phyloP scores from a whole-genome alignment of 2,797 vertebrate species.

The Xenops minutus region DNA sequence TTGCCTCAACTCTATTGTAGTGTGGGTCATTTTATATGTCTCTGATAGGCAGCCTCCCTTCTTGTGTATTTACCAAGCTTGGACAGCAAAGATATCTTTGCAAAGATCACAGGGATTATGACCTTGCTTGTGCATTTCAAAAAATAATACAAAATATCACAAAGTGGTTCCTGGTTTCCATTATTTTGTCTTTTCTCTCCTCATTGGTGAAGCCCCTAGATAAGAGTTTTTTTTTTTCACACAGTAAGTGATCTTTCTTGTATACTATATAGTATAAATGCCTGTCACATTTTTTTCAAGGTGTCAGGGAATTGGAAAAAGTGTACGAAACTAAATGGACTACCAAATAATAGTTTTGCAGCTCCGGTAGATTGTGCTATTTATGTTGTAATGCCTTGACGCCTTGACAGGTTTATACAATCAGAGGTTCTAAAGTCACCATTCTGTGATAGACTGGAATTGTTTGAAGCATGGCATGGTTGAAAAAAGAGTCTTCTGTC shows the following conservation, averaged over 20 bases:
- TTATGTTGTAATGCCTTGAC: conserved; percentile 65
- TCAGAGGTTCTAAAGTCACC: conserved; percentile 59
- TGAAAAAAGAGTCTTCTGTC: conserved; percentile 35
- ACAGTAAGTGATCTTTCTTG: conserved; percentile 44
- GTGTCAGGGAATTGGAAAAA: conserved; percentile 67
- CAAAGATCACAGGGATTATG: neutral
- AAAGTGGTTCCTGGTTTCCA: neutral
- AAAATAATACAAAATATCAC: neutral
- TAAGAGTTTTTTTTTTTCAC: neutral
- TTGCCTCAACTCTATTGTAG: conserved; percentile 23
- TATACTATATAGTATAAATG: conserved; percentile 60
- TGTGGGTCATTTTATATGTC: neutral
- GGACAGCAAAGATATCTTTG: neutral
- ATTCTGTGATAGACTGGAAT: conserved; percentile 60
- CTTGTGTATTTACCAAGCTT: neutral
- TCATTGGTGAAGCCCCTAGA: conserved; percentile 6
- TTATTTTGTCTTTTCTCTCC: conserved; percentile 8
- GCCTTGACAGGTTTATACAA: conserved; percentile 70
- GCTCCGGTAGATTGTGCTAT: conserved; percentile 61
- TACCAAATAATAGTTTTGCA: conserved; percentile 67
- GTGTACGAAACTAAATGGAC: conserved; percentile 75
- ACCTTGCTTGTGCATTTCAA: neutral
- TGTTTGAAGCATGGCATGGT: conserved; percentile 21
- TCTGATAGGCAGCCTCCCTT: neutral
- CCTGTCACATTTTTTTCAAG: conserved; percentile 73